Evolutionary conservation across 2,113 vertebrate species (phyloP).

Genomic region (Malurus alboscapulatus): DNA sequence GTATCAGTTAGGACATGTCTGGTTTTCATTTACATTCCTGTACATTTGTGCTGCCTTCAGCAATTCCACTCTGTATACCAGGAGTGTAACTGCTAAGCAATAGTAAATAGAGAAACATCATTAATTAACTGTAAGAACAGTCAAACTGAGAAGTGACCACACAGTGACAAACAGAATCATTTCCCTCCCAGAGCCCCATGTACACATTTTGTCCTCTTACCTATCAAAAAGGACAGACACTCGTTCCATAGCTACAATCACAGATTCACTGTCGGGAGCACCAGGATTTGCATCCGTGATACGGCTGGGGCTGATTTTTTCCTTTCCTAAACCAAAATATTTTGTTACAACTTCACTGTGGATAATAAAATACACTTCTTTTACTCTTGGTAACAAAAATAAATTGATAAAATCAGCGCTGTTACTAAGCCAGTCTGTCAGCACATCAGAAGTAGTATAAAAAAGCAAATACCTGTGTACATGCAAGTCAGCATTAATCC

Average conservation of each 20-base stretch:
- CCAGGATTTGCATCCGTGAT: constrained; percentile 79
- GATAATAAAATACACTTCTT: background rate
- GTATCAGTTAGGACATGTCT: constrained; percentile 32
- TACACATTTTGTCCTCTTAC: constrained; percentile 59
- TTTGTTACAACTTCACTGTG: background rate
- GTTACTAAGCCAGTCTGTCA: background rate
- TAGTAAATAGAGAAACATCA: background rate
- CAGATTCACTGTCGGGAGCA: constrained; percentile 90
- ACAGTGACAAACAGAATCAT: background rate
- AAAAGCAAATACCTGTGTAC: constrained; percentile 88
- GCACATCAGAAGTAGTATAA: background rate
- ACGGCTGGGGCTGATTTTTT: constrained; percentile 89
- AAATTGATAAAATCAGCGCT: background rate
- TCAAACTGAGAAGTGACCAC: background rate
- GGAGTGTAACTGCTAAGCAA: background rate
- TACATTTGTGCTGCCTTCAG: constrained; percentile 26
- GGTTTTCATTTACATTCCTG: constrained; percentile 57
- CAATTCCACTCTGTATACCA: background rate
- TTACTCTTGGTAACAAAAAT: background rate
- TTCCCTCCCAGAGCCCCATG: background rate
- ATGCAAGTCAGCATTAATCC: constrained; percentile 99
- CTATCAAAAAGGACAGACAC: constrained; percentile 98
- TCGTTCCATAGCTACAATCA: constrained; percentile 97
- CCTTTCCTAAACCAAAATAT: constrained; percentile 83
- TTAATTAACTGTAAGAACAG: background rate